phyloP scores from a whole-genome alignment of 2,797 vertebrate genomes.

The Acanthiza pusilla region DNA sequence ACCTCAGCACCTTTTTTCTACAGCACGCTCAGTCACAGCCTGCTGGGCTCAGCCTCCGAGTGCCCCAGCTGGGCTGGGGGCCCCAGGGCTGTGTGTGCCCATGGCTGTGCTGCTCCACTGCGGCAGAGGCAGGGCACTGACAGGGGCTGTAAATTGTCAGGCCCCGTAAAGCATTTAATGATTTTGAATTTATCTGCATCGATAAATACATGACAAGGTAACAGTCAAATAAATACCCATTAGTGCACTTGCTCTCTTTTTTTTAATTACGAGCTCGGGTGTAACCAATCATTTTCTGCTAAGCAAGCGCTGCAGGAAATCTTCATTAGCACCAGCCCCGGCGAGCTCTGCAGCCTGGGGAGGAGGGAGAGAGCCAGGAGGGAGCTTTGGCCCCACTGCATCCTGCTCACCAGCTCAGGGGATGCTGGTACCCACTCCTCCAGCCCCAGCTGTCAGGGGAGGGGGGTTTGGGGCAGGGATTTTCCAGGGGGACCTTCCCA shows the following conservation, averaged over 20 bases:
- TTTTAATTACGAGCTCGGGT: slow-evolving; percentile 66
- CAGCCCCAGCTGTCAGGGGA: neutral
- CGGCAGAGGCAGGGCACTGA: neutral
- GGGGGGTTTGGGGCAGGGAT: neutral
- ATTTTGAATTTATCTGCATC: slow-evolving; percentile 73
- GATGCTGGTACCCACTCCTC: neutral
- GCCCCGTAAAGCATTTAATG: slow-evolving; percentile 67
- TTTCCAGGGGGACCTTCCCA: neutral
- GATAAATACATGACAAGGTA: slow-evolving; percentile 74
- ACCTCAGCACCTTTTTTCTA: neutral
- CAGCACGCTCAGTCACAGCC: accelerated
- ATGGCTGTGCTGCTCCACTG: neutral
- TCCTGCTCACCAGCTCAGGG: neutral
- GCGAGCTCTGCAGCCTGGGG: neutral
- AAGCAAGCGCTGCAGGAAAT: slow-evolving; percentile 64
- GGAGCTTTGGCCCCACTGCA: neutral
- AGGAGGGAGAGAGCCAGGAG: neutral
- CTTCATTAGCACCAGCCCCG: slow-evolving; percentile 44
- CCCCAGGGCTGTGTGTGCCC: neutral
- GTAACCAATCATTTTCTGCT: slow-evolving; percentile 69
- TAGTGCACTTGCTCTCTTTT: slow-evolving; percentile 57
- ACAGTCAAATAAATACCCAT: slow-evolving; percentile 74
- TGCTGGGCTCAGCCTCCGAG: neutral
- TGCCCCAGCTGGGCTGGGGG: neutral
- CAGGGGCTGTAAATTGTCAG: slow-evolving; percentile 58